These are phyloP conservation scores for Cyprinodon tularosa DNA, from an alignment of 2,113 vertebrate species.

Conservation along the genomic window DNA sequence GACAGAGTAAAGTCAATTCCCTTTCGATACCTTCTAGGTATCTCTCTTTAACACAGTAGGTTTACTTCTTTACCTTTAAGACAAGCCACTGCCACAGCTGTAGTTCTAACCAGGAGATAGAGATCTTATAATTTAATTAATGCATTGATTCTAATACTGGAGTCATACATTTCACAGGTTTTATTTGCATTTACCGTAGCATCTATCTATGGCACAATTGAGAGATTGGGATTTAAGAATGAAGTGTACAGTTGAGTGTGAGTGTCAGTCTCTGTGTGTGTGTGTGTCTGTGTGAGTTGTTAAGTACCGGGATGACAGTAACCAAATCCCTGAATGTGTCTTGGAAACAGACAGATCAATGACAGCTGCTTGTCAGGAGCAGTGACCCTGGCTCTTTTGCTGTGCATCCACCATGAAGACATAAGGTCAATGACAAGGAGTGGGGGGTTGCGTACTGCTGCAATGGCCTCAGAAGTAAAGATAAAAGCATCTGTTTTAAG, in stretches of 20 bases:
- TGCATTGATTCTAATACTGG: neutral
- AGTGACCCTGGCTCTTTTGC: slow-evolving; percentile 82
- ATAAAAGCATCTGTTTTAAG: slow-evolving; percentile 36
- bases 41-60: neutral
- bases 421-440: slow-evolving; percentile 74
- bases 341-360: slow-evolving; percentile 80
- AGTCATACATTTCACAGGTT: neutral
- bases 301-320: slow-evolving; percentile 85
- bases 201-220: neutral
- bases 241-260: slow-evolving; percentile 11
- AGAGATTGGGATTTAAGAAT: too few relatives aligned
- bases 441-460: slow-evolving; percentile 42
- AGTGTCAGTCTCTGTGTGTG: slow-evolving; percentile 7
- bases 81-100: neutral
- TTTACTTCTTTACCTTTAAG: neutral
- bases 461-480: slow-evolving; percentile 20
- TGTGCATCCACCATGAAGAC: slow-evolving; percentile 88
- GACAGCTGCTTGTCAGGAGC: slow-evolving; percentile 88
- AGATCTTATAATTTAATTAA: neutral
- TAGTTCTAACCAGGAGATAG: neutral
- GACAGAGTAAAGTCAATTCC: too few relatives aligned
- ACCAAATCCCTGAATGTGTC: slow-evolving; percentile 85
- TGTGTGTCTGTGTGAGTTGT: slow-evolving; percentile 56
- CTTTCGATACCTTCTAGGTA: too few relatives aligned
- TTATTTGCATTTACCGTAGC: neutral